Conservation (phyloP, 1,140 invertebrate species). For the Magallana gigas region DNA sequence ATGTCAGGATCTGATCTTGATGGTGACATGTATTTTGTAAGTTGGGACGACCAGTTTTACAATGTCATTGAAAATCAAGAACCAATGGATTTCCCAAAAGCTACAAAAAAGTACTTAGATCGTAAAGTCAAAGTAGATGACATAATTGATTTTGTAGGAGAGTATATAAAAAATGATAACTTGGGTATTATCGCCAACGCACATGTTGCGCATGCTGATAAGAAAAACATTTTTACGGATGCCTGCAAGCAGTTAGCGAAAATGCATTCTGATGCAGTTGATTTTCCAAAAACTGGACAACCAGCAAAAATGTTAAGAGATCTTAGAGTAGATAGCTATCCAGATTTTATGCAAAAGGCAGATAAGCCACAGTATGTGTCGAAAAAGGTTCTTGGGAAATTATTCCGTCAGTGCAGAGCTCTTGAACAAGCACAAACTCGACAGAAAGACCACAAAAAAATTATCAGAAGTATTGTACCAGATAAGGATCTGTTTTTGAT, state of each 20-base stretch:
- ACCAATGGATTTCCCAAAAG: conserved; percentile 31
- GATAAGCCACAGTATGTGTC: conserved; percentile 41
- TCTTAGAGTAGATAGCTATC: conserved; percentile 40
- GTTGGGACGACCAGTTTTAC: conserved; percentile 47
- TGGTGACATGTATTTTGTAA: conserved; percentile 55
- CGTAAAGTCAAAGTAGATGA: background rate
- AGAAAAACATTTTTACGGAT: conserved; percentile 14
- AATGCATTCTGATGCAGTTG: conserved; percentile 49
- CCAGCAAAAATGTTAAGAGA: conserved; percentile 40
- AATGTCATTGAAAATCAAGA: conserved; percentile 12
- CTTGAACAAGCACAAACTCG: conserved; percentile 12
- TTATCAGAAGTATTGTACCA: background rate
- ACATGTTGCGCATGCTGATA: conserved; percentile 48
- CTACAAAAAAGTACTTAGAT: background rate
- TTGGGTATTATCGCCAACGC: conserved; percentile 46
- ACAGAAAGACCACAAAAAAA: background rate
- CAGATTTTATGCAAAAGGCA: conserved; percentile 48
- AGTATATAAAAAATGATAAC: conserved; percentile 42
- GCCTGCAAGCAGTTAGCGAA: conserved; percentile 22
- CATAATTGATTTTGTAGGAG: conserved; percentile 34
- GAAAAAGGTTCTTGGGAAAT: conserved; percentile 39
- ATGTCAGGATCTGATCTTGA: conserved; percentile 57
- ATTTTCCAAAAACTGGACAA: conserved; percentile 45
- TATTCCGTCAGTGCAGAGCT: conserved; percentile 23
- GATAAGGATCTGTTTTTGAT: background rate